phyloP scores from a whole-genome alignment of 2,888 invertebrate species.

The Hydropsyche betteni region DNA sequence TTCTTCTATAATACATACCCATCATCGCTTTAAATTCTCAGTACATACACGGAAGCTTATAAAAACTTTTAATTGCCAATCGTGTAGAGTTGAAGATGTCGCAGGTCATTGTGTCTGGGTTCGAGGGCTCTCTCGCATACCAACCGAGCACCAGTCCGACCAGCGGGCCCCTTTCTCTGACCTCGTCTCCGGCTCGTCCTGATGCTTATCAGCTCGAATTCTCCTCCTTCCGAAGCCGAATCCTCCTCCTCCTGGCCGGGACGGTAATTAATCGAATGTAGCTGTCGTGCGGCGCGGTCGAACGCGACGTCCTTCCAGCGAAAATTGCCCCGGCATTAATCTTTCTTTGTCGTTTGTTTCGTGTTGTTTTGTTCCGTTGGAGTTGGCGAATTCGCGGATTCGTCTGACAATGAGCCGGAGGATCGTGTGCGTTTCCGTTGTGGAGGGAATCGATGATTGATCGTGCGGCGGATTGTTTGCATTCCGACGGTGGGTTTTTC shows the following conservation, averaged over 20 bases:
- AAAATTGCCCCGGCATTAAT: constrained; percentile 2
- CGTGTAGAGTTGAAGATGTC: constrained; percentile 16
- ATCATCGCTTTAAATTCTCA: neutral
- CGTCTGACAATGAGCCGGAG: too few species aligned
- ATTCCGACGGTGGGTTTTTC: too few species aligned
- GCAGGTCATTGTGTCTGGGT: constrained; percentile 20
- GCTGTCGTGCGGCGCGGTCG: neutral
- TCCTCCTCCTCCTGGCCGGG: neutral
- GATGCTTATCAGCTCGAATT: constrained; percentile 17
- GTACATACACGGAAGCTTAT: neutral
- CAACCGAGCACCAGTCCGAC: neutral
- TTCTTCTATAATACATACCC: neutral
- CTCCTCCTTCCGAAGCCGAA: constrained; percentile 12
- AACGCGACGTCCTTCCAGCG: neutral
- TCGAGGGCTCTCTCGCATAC: neutral
- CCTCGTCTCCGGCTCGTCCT: constrained; percentile 14
- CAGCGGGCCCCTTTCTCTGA: constrained; percentile 23
- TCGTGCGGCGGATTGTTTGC: too few species aligned
- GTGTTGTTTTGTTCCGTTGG: too few species aligned
- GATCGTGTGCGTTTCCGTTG: too few species aligned
- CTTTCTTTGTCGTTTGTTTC: neutral
- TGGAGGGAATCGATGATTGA: too few species aligned
- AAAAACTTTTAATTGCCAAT: neutral
- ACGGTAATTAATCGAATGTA: constrained; percentile 25
- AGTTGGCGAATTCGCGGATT: too few species aligned